phyloP scores from a whole-genome alignment of 2,113 vertebrate species.

The Urocitellus parryii region DNA sequence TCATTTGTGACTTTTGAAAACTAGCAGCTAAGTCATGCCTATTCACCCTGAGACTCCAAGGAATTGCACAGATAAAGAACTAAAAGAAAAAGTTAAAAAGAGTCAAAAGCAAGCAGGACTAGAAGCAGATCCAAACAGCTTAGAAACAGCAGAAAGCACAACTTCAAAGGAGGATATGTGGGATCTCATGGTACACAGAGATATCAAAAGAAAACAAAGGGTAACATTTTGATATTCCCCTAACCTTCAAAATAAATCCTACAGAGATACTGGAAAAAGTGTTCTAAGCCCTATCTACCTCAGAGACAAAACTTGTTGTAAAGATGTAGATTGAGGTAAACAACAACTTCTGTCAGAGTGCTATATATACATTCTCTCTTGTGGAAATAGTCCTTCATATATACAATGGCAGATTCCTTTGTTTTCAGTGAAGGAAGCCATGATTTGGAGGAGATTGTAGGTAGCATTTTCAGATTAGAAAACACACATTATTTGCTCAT shows the following conservation, averaged over 20 bases:
- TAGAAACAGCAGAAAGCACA: constrained; percentile 68
- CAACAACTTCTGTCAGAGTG: constrained; percentile 74
- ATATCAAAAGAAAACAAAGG: constrained; percentile 83
- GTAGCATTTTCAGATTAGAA: neutral
- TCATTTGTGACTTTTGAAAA: constrained; percentile 83
- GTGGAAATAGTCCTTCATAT: neutral
- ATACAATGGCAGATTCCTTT: neutral
- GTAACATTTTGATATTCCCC: constrained; percentile 80
- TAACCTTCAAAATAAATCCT: constrained; percentile 83
- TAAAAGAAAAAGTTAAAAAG: constrained; percentile 71
- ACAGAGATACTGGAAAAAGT: constrained; percentile 58
- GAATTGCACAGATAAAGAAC: constrained; percentile 79
- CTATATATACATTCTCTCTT: neutral
- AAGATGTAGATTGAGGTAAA: constrained; percentile 77
- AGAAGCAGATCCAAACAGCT: constrained; percentile 54
- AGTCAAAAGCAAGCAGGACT: constrained; percentile 73
- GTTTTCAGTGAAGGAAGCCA: neutral
- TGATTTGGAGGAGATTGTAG: neutral
- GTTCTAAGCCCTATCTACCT: constrained; percentile 57
- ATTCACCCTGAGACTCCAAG: constrained; percentile 80
- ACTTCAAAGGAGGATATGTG: constrained; percentile 69
- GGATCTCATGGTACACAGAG: constrained; percentile 57
- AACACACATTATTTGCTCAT: neutral
- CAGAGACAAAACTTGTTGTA: constrained; percentile 75
- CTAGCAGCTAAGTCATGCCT: constrained; percentile 77